Conservation (phyloP, 2,797 vertebrate species). For the Anomalospiza imberbis region DNA sequence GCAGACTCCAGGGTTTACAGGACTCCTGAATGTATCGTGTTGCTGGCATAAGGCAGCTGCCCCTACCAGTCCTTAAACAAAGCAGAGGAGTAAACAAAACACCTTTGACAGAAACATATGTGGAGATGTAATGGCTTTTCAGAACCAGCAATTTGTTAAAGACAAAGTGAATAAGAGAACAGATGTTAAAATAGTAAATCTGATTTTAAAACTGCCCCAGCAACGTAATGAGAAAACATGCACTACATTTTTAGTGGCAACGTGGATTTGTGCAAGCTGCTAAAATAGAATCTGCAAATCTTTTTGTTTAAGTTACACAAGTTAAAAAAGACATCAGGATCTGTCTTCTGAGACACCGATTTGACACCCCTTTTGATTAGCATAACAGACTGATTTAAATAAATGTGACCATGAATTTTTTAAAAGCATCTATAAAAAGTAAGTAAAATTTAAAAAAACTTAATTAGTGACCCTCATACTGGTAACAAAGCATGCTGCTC, state of each 20-base stretch:
- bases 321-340: constrained; percentile 46
- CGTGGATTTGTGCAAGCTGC: constrained; percentile 62
- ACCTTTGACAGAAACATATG: neutral
- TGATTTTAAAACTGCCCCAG: constrained; percentile 59
- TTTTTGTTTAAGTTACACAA: constrained; percentile 46
- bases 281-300: constrained; percentile 61
- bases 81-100: constrained; percentile 33
- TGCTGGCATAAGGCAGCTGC: constrained; percentile 21
- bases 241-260: constrained; percentile 55
- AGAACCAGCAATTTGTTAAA: constrained; percentile 54
- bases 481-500: constrained; percentile 50
- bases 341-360: constrained; percentile 28
- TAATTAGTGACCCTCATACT: constrained; percentile 52
- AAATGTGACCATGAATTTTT: constrained; percentile 53
- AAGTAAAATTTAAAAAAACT: constrained; percentile 68
- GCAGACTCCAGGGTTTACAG: constrained; percentile 3
- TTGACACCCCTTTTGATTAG: constrained; percentile 47
- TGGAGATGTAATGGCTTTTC: constrained; percentile 35
- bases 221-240: constrained; percentile 54
- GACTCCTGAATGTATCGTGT: neutral
- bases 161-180: constrained; percentile 38
- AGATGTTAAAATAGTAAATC: constrained; percentile 36
- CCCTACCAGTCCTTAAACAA: constrained; percentile 37
- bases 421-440: constrained; percentile 74
- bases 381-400: constrained; percentile 68